Percentiles rank a stretch among this genome's conserved stretches.
Conservation (phyloP, 2,797 vertebrate genomes). For the Neoniphon sammara region DNA sequence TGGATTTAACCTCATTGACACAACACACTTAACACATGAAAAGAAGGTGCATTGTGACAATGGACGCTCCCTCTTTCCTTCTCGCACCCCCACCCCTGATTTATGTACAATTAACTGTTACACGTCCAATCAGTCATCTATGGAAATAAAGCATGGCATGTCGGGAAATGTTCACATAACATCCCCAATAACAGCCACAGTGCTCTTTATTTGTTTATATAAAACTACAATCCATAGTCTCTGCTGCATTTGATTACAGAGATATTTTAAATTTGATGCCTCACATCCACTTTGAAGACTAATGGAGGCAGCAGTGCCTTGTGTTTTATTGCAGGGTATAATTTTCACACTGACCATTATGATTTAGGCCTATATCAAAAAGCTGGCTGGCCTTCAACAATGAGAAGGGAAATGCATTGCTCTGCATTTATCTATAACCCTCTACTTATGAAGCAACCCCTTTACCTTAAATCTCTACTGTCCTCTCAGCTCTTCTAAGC, state of each 20-base stretch:
- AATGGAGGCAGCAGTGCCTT: slow-evolving; percentile 14
- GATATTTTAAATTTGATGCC: slow-evolving; percentile 14
- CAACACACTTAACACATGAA: too few species aligned
- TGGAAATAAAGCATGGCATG: too few species aligned
- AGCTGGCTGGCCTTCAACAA: slow-evolving; percentile 39
- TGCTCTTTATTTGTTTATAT: slow-evolving; percentile 2
- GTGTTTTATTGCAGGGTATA: slow-evolving; percentile 47
- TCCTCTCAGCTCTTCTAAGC: too few species aligned
- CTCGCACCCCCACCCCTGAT: too few species aligned
- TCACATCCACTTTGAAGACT: slow-evolving; percentile 18
- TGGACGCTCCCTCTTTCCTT: too few species aligned
- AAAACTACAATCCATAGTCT: neutral
- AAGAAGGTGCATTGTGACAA: too few species aligned
- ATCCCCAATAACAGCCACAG: too few species aligned
- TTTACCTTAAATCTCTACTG: neutral
- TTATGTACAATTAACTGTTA: too few species aligned
- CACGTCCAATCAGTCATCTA: too few species aligned
- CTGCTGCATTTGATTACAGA: neutral
- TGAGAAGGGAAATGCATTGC: slow-evolving; percentile 38
- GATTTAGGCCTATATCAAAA: slow-evolving; percentile 40
- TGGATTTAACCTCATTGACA: too few species aligned
- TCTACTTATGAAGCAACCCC: neutral
- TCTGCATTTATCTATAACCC: slow-evolving; percentile 31
- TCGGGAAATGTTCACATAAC: too few species aligned
- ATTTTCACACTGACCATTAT: slow-evolving; percentile 32